Percentiles rank a stretch among this genome's conserved stretches.
Evolutionary conservation across 2,113 vertebrate species (phyloP).

Genomic region (Pangasianodon hypophthalmus): DNA sequence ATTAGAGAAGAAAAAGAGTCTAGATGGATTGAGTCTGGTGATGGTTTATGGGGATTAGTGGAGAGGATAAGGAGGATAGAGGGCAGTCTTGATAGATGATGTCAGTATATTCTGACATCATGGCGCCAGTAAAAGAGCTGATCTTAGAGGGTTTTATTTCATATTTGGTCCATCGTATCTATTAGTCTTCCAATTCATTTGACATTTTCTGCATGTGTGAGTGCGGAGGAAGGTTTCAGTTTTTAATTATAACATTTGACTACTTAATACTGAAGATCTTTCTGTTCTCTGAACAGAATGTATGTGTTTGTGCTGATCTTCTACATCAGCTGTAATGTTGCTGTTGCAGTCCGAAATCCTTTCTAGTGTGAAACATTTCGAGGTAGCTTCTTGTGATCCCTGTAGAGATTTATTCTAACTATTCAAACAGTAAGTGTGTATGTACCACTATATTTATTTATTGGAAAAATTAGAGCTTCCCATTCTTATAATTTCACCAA

Average conservation of each 20-base stretch:
- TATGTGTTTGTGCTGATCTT: neutral
- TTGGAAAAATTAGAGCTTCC: no score
- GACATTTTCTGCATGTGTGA: slow-evolving; percentile 8
- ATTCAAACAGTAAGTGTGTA: neutral
- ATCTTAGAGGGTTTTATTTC: slow-evolving; percentile 47
- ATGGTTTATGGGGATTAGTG: slow-evolving; percentile 20
- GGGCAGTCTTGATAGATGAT: slow-evolving; percentile 22
- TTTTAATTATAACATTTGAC: neutral
- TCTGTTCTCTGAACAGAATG: neutral
- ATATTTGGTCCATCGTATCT: slow-evolving; percentile 27
- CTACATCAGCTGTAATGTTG: neutral
- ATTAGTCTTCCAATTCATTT: slow-evolving; percentile 12
- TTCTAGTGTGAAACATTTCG: neutral
- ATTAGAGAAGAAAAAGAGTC: neutral
- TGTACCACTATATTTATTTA: no score
- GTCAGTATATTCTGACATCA: slow-evolving; percentile 23
- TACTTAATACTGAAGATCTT: neutral
- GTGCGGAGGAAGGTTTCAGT: neutral
- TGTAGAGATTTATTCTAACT: neutral
- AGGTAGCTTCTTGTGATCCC: neutral
- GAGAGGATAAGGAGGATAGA: neutral
- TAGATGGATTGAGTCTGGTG: neutral
- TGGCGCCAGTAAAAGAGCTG: slow-evolving; percentile 31
- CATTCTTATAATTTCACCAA: no score
- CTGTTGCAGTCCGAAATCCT: neutral